These are phyloP conservation scores for Cataglyphis livida DNA, from an alignment of 2,888 invertebrate species.

Conservation along the genomic window DNA sequence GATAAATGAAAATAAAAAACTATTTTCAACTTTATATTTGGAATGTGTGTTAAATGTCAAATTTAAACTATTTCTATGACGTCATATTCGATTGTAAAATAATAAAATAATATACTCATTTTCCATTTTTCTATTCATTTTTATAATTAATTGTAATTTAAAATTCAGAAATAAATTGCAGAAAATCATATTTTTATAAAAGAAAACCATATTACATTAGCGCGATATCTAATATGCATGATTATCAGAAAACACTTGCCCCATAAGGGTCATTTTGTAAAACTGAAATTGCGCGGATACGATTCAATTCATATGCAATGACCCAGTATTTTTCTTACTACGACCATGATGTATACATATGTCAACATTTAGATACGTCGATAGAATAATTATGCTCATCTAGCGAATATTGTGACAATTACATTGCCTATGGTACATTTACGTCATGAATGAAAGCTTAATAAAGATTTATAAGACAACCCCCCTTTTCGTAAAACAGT, in stretches of 20 bases:
- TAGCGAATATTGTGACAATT: neutral
- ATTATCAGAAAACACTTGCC: neutral
- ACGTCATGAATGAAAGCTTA: neutral
- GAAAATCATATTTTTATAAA: neutral
- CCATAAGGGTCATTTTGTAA: neutral
- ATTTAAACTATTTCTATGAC: neutral
- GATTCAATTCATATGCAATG: neutral
- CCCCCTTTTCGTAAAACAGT: constrained; percentile 25
- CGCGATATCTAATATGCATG: neutral
- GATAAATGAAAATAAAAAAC: neutral
- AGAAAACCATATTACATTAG: neutral
- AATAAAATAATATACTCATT: too few relatives aligned
- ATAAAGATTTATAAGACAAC: constrained; percentile 29
- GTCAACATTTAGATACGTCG: neutral
- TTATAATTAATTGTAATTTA: neutral
- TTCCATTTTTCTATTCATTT: neutral
- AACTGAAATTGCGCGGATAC: neutral
- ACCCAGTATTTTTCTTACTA: neutral
- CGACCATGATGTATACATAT: neutral
- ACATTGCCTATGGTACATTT: neutral
- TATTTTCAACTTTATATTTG: neutral
- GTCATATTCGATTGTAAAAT: neutral
- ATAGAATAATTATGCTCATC: neutral
- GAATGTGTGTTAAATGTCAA: neutral
- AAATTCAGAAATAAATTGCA: neutral